Percentiles rank a stretch among this genome's conserved stretches.
These are phyloP conservation scores for Cyprinodon tularosa DNA, from an alignment of 2,113 vertebrate species.

Conservation along the genomic window DNA sequence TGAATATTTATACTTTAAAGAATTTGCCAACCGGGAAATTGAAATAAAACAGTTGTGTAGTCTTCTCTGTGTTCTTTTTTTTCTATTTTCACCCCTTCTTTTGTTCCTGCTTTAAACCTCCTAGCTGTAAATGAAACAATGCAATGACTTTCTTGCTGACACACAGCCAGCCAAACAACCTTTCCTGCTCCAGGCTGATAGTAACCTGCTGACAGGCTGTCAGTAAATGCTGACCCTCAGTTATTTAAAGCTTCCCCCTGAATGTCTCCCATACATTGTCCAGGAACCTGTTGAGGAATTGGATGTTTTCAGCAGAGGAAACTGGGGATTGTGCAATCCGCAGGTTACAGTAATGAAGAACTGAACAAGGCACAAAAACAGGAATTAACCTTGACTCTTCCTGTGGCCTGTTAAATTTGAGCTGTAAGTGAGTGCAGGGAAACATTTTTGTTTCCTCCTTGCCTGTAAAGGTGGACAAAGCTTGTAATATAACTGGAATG, in stretches of 20 bases:
- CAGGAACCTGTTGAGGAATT: slow-evolving; percentile 46
- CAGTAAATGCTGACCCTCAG: slow-evolving; percentile 32
- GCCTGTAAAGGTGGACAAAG: slow-evolving; percentile 28
- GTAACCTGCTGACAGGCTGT: slow-evolving; percentile 49
- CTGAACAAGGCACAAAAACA: slow-evolving; percentile 64
- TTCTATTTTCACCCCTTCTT: not conserved
- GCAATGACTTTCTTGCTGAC: slow-evolving; percentile 21
- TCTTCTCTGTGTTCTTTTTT: not conserved
- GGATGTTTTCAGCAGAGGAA: slow-evolving; percentile 57
- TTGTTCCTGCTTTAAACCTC: not conserved
- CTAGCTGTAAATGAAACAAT: slow-evolving; percentile 21
- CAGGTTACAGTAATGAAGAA: slow-evolving; percentile 55
- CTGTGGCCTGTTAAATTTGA: slow-evolving; percentile 16
- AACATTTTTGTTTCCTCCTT: slow-evolving; percentile 27
- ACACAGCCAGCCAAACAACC: slow-evolving; percentile 1
- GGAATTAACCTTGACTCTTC: slow-evolving; percentile 66
- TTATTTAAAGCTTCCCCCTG: slow-evolving; percentile 39
- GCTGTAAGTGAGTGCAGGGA: not conserved
- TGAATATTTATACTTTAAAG: not conserved
- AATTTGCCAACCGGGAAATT: not conserved
- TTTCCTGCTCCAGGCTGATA: slow-evolving; percentile 36
- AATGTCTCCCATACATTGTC: slow-evolving; percentile 45
- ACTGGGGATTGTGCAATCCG: slow-evolving; percentile 44
- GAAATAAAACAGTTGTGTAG: not conserved
- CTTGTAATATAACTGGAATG: slow-evolving; percentile 25